Conservation (phyloP, 2,888 invertebrate species). For the Sphaerophoria taeniata region DNA sequence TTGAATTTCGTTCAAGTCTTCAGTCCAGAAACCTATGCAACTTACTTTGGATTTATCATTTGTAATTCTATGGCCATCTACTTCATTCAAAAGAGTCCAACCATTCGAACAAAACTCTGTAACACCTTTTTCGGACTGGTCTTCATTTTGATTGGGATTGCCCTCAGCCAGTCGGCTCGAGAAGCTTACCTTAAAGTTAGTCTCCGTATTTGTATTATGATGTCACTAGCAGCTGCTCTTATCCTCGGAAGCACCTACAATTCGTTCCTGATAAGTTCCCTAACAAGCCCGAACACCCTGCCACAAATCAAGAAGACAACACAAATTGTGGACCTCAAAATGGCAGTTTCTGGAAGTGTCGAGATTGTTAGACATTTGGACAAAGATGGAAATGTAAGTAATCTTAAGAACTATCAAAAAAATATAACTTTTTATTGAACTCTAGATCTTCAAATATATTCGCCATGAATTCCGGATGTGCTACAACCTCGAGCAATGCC, state of each 20-base stretch:
- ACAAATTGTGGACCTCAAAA: slow-evolving; percentile 77
- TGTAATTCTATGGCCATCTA: slow-evolving; percentile 75
- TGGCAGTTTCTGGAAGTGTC: slow-evolving; percentile 79
- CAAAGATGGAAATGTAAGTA: slow-evolving; percentile 79
- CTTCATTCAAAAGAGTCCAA: slow-evolving; percentile 72
- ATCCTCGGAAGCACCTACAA: slow-evolving; percentile 81
- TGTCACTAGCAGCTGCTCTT: slow-evolving; percentile 76
- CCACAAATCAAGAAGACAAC: slow-evolving; percentile 78
- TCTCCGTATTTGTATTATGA: slow-evolving; percentile 71
- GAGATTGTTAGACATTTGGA: slow-evolving; percentile 79
- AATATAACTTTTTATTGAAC: not conserved
- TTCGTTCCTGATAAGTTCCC: slow-evolving; percentile 80
- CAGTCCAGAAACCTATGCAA: slow-evolving; percentile 29
- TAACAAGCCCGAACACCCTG: slow-evolving; percentile 80
- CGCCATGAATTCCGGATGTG: slow-evolving; percentile 80
- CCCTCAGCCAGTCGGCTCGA: slow-evolving; percentile 76
- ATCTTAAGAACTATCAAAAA: not conserved
- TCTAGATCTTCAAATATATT: slow-evolving; percentile 79
- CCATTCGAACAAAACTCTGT: slow-evolving; percentile 48
- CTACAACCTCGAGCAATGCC: slow-evolving; percentile 80
- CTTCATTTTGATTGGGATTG: slow-evolving; percentile 76
- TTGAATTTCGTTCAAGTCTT: slow-evolving; percentile 78
- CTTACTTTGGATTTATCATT: slow-evolving; percentile 74
- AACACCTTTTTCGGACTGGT: slow-evolving; percentile 74
- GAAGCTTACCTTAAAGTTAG: slow-evolving; percentile 24